A percentile compares a stretch with the other conserved stretches of the same genome.
These are phyloP conservation scores for Cephus runcator DNA, from an alignment of 2,888 invertebrate species.

Conservation along the genomic window DNA sequence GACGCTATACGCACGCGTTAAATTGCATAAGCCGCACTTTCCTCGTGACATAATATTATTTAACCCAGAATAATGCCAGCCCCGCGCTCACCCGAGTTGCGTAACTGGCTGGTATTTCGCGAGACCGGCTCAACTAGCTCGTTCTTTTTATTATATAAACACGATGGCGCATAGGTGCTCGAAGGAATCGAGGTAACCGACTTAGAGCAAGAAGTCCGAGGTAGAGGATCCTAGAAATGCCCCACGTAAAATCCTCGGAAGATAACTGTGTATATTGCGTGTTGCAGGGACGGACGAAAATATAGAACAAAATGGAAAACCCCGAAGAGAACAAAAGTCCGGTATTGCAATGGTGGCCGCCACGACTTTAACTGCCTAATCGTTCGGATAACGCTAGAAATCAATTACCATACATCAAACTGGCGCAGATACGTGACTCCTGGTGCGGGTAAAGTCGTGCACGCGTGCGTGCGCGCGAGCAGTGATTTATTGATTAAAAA, in stretches of 20 bases:
- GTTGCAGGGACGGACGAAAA: background rate
- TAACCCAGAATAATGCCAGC: constrained; percentile 58
- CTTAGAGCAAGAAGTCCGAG: background rate
- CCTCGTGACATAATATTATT: constrained; percentile 62
- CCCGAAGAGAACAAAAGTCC: background rate
- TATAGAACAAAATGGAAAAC: background rate
- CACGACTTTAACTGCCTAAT: constrained; percentile 3
- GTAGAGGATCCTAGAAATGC: background rate
- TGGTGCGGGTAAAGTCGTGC: background rate
- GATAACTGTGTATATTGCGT: background rate
- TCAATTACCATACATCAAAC: constrained; percentile 5
- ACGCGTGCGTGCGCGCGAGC: background rate
- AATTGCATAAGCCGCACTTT: constrained; percentile 54
- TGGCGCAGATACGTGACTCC: background rate
- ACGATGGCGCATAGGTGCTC: constrained; percentile 24
- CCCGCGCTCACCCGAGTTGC: constrained; percentile 28
- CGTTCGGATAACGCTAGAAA: background rate
- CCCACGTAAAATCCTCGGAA: background rate
- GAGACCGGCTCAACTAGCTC: constrained; percentile 39
- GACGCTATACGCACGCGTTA: constrained; percentile 15
- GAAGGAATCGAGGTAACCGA: constrained; percentile 5
- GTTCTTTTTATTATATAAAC: constrained; percentile 50
- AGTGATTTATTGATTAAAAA: background rate
- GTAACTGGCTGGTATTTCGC: constrained; percentile 49
- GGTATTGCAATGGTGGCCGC: background rate